A percentile compares a stretch with the other conserved stretches of the same genome.
Conservation (phyloP, 2,888 invertebrate genomes). For the Buathra laborator region DNA sequence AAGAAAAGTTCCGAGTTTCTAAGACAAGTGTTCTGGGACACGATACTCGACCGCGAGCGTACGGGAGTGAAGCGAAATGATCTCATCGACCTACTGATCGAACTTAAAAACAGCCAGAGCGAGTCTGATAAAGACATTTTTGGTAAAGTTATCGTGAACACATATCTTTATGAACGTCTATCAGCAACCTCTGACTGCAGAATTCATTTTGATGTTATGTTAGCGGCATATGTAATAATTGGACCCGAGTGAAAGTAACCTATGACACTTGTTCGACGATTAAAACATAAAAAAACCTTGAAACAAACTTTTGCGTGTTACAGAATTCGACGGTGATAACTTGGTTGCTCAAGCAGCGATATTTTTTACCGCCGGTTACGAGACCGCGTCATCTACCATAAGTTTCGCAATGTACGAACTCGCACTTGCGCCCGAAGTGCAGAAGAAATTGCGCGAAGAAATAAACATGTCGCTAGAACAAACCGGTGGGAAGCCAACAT, state of each 20-base stretch:
- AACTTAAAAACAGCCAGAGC: slow-evolving; percentile 79
- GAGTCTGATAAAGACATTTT: slow-evolving; percentile 57
- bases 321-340: slow-evolving; percentile 78
- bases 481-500: slow-evolving; percentile 75
- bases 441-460: slow-evolving; percentile 74
- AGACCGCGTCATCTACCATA: slow-evolving; percentile 77
- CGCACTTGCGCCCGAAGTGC: slow-evolving; percentile 74
- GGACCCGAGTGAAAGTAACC: neutral
- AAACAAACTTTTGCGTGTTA: slow-evolving; percentile 64
- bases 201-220: too few relatives aligned
- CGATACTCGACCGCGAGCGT: slow-evolving; percentile 83
- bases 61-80: slow-evolving; percentile 83
- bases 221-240: neutral
- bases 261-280: neutral
- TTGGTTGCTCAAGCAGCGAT: slow-evolving; percentile 77
- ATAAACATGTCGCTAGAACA: slow-evolving; percentile 71
- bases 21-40: slow-evolving; percentile 83
- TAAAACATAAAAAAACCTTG: neutral
- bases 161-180: neutral
- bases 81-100: slow-evolving; percentile 86
- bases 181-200: too few relatives aligned
- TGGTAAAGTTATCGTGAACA: slow-evolving; percentile 48
- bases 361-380: slow-evolving; percentile 80
- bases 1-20: slow-evolving; percentile 81
- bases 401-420: slow-evolving; percentile 78